Evolutionary conservation across 1,140 invertebrate species (phyloP).

Genomic region (Halesus radiatus): DNA sequence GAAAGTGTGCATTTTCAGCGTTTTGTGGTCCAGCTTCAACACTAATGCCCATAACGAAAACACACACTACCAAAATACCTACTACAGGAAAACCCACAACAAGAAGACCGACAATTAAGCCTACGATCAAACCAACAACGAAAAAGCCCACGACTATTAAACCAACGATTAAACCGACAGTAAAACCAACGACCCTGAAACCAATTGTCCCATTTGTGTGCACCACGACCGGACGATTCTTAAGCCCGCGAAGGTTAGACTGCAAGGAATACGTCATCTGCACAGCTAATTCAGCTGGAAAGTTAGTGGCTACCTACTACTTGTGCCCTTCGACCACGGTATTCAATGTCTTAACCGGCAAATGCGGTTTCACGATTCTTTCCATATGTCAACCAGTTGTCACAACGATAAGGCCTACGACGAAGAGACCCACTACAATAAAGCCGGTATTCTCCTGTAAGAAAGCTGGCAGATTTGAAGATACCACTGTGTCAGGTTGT

Average conservation of each 20-base stretch:
- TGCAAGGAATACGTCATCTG: constrained; percentile 41
- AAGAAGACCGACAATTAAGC: background rate
- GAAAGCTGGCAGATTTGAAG: background rate
- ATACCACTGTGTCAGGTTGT: background rate
- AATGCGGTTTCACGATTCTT: background rate
- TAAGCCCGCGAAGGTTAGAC: background rate
- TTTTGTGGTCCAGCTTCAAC: background rate
- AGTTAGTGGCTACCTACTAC: background rate
- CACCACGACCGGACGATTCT: background rate
- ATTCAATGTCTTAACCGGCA: background rate
- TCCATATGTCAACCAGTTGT: too few species aligned
- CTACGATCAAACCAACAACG: background rate
- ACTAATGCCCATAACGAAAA: background rate
- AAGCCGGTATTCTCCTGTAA: background rate
- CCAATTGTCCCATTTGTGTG: constrained; percentile 2
- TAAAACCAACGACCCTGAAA: background rate
- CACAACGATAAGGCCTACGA: too few species aligned
- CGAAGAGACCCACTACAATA: background rate
- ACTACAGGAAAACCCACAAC: background rate
- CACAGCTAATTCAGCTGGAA: background rate
- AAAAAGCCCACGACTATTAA: background rate
- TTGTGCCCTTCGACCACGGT: background rate
- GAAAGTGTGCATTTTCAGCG: background rate
- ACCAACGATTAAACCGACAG: background rate
- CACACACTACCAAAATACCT: background rate